These are phyloP conservation scores for Anableps anableps DNA, from an alignment of 2,797 vertebrate species.

Conservation along the genomic window DNA sequence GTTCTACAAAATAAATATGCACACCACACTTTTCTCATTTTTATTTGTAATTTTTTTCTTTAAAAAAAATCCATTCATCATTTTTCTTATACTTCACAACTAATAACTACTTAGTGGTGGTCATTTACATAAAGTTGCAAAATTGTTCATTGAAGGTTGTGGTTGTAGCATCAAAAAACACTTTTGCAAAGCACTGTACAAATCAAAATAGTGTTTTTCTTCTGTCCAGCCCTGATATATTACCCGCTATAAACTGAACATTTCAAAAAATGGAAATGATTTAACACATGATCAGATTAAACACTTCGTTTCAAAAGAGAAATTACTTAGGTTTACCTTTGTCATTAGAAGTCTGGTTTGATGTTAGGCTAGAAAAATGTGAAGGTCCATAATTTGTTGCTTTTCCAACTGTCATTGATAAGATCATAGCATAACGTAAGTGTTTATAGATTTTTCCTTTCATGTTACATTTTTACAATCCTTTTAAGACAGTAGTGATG, in stretches of 20 bases:
- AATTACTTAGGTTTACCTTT: background rate
- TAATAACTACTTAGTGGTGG: background rate
- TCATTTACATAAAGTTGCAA: background rate
- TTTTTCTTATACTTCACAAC: background rate
- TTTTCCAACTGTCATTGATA: conserved; percentile 2
- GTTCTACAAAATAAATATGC: background rate
- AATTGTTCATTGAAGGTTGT: background rate
- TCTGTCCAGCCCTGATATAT: background rate
- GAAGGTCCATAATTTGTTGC: background rate
- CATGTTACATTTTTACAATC: background rate
- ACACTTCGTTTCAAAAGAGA: background rate
- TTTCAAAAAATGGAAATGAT: background rate
- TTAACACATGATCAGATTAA: background rate
- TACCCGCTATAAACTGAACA: background rate
- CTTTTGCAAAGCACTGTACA: too few species aligned
- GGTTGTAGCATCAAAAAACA: background rate
- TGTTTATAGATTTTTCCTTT: background rate
- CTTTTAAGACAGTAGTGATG: background rate
- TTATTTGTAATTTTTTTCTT: too few species aligned
- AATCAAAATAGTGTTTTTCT: background rate
- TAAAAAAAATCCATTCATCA: background rate
- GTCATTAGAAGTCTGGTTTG: background rate
- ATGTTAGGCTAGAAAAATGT: background rate
- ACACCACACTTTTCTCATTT: background rate
- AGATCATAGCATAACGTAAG: background rate